A percentile compares a stretch with the other conserved stretches of the same genome.
Conservation (phyloP, 2,888 invertebrate species). For the Lutraria lutraria region DNA sequence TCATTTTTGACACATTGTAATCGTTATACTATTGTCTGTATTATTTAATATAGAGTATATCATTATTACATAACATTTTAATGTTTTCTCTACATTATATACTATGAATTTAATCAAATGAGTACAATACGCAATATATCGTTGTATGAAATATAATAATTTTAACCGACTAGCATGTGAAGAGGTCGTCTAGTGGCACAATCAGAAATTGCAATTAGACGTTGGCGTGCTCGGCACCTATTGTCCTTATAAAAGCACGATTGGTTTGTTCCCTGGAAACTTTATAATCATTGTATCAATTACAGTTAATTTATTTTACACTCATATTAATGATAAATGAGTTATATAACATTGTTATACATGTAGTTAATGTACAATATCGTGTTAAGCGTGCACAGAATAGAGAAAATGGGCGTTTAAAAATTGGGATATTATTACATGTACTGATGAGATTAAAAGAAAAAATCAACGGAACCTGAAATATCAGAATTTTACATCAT, state of each 20-base stretch:
- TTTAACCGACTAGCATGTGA: neutral
- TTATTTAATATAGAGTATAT: neutral
- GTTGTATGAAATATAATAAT: neutral
- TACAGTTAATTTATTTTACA: too few relatives aligned
- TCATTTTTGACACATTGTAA: too few relatives aligned
- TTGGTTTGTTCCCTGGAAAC: neutral
- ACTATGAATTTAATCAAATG: neutral
- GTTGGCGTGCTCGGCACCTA: neutral
- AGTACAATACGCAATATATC: neutral
- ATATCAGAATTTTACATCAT: too few relatives aligned
- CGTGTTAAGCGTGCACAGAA: too few relatives aligned
- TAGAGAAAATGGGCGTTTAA: too few relatives aligned
- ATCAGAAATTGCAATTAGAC: constrained; percentile 3
- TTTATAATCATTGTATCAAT: neutral
- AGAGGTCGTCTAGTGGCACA: neutral
- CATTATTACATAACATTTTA: constrained; percentile 17
- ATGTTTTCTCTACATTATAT: neutral
- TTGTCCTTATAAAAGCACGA: neutral
- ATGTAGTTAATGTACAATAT: too few relatives aligned
- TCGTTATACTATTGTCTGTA: too few relatives aligned
- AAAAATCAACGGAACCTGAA: too few relatives aligned
- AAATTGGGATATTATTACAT: too few relatives aligned
- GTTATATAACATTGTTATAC: too few relatives aligned
- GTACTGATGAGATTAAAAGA: too few relatives aligned
- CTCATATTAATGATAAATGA: too few relatives aligned